Percentiles rank a stretch among this genome's conserved stretches.
Conservation (phyloP, 2,113 vertebrate species). For the Alligator sinensis region DNA sequence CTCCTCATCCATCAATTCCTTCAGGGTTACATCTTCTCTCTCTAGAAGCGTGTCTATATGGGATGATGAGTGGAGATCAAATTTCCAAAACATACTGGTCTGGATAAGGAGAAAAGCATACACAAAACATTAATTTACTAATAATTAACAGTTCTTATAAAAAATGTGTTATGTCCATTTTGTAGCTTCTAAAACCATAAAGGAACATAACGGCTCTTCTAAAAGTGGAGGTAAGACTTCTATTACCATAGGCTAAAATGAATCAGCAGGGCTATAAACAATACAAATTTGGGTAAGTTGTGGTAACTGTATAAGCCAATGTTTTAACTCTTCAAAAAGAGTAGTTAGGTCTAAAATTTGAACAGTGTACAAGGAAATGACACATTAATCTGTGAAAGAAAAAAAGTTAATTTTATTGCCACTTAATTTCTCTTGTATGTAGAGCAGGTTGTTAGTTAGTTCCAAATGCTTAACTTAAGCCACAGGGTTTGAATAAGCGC, state of each 20-base stretch:
- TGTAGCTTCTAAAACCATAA: background rate
- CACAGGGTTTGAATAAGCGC: background rate
- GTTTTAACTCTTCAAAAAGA: constrained; percentile 4
- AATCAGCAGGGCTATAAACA: background rate
- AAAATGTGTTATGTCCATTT: background rate
- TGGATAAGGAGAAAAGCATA: constrained; percentile 69
- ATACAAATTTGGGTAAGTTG: background rate
- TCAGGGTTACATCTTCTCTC: constrained; percentile 96
- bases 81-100: constrained; percentile 99
- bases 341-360: background rate
- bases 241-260: background rate
- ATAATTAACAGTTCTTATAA: background rate
- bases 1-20: constrained; percentile 97
- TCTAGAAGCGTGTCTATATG: constrained; percentile 98
- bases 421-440: background rate
- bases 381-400: background rate
- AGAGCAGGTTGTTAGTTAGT: background rate
- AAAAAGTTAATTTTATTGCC: background rate
- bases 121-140: constrained; percentile 4
- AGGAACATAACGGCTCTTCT: background rate
- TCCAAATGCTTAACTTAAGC: background rate
- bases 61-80: constrained; percentile 98
- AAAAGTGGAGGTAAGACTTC: background rate
- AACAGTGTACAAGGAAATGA: background rate
- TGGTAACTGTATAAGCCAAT: background rate